Evolutionary conservation across 2,797 vertebrate genomes (phyloP).

Genomic region (Heteromormyrus szaboi): DNA sequence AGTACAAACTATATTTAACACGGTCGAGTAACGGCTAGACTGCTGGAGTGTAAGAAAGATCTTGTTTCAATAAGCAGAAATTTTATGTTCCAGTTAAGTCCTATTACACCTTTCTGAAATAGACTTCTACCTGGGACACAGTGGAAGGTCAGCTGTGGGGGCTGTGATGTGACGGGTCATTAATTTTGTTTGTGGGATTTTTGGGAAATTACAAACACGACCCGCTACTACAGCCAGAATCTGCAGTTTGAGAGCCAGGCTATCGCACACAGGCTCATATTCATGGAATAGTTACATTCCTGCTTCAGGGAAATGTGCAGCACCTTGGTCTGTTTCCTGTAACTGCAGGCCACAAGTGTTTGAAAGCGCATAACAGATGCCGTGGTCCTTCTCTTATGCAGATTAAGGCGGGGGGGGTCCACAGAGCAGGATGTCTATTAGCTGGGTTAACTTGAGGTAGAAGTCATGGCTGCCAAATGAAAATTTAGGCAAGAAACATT

Average conservation of each 20-base stretch:
- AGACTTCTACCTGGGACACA: neutral
- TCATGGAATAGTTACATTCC: neutral
- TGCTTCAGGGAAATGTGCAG: neutral
- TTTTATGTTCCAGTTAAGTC: neutral
- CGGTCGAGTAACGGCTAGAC: neutral
- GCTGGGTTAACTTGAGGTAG: neutral
- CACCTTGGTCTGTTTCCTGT: neutral
- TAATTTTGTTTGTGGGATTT: neutral
- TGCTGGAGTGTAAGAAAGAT: neutral
- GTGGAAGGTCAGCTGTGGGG: neutral
- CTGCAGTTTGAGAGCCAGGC: neutral
- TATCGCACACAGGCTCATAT: neutral
- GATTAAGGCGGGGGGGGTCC: neutral
- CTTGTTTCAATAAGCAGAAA: conserved; percentile 1
- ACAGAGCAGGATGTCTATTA: neutral
- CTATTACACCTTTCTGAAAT: neutral
- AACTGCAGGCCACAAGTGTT: neutral
- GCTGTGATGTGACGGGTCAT: neutral
- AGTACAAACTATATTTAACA: neutral
- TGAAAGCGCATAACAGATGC: neutral
- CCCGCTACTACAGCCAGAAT: neutral
- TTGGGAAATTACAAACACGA: neutral
- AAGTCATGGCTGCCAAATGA: neutral
- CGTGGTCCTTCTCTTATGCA: neutral
- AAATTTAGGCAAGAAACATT: neutral